Evolutionary conservation across 2,797 vertebrate genomes (phyloP).

Genomic region (Huso huso): DNA sequence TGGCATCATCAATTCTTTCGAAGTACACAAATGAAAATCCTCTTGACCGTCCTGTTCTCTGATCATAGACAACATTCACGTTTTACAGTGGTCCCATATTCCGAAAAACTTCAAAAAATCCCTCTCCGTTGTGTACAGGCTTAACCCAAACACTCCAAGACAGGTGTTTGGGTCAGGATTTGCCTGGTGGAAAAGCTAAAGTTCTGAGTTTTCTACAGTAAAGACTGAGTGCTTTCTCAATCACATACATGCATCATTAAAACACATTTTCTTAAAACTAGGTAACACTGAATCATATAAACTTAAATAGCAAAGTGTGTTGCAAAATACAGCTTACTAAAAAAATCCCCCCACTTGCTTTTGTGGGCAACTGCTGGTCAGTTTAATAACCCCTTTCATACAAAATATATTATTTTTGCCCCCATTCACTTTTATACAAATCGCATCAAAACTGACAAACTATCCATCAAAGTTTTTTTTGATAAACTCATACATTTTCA

Average conservation of each 20-base stretch:
- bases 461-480: slow-evolving; percentile 8
- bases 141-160: slow-evolving; percentile 86
- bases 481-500: slow-evolving; percentile 34
- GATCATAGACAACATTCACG: slow-evolving; percentile 89
- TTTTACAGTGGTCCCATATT: too few relatives aligned
- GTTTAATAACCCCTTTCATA: slow-evolving; percentile 23
- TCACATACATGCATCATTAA: background rate
- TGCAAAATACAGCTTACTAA: background rate
- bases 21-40: slow-evolving; percentile 93
- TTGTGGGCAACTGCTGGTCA: slow-evolving; percentile 18
- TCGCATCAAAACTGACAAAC: background rate
- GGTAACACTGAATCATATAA: too few relatives aligned
- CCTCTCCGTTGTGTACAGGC: slow-evolving; percentile 86
- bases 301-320: too few relatives aligned
- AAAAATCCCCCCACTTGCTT: background rate
- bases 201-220: background rate
- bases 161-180: slow-evolving; percentile 89
- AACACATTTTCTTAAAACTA: too few relatives aligned
- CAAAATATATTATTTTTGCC: background rate
- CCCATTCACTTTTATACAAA: slow-evolving; percentile 1
- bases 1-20: slow-evolving; percentile 84
- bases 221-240: background rate
- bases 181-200: slow-evolving; percentile 54
- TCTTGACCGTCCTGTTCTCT: slow-evolving; percentile 81
- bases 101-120: too few relatives aligned